Percentiles rank a stretch among this genome's conserved stretches.
Conservation (phyloP, 2,888 invertebrate species). For the Limenitis camilla region DNA sequence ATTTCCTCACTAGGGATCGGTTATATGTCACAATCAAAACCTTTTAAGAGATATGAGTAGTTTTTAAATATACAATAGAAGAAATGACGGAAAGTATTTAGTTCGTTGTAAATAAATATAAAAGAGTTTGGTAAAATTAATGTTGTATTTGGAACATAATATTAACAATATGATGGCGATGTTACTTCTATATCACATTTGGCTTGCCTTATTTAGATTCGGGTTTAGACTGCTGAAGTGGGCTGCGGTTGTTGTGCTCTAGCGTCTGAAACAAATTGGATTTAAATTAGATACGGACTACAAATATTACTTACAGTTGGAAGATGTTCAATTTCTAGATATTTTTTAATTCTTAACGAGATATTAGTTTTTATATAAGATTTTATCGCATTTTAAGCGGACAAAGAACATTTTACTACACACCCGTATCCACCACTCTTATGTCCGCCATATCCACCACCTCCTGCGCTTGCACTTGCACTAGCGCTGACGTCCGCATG, state of each 20-base stretch:
- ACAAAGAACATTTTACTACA: slow-evolving; percentile 19
- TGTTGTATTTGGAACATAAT: not conserved
- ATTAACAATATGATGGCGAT: slow-evolving; percentile 32
- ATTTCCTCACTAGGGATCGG: no score
- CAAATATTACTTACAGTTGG: no score
- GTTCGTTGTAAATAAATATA: not conserved
- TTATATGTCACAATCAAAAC: no score
- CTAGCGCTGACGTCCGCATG: slow-evolving; percentile 26
- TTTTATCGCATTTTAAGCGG: no score
- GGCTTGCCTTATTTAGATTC: slow-evolving; percentile 27
- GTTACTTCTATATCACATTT: slow-evolving; percentile 46
- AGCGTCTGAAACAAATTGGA: slow-evolving; percentile 41
- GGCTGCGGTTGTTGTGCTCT: slow-evolving; percentile 14
- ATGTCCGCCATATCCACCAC: slow-evolving; percentile 31
- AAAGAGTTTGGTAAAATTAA: not conserved
- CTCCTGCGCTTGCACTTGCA: slow-evolving; percentile 24
- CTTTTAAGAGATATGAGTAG: no score
- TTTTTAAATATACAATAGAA: no score
- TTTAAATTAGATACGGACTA: not conserved
- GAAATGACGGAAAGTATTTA: no score
- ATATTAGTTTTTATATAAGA: no score
- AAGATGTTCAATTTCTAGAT: no score
- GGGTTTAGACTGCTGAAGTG: not conserved
- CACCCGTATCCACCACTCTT: slow-evolving; percentile 41
- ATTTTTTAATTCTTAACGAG: no score